Evolutionary conservation across 2,113 vertebrate genomes (phyloP), one percentile per base, ranked within the genome.

Genomic region (Garra rufa): DNA sequence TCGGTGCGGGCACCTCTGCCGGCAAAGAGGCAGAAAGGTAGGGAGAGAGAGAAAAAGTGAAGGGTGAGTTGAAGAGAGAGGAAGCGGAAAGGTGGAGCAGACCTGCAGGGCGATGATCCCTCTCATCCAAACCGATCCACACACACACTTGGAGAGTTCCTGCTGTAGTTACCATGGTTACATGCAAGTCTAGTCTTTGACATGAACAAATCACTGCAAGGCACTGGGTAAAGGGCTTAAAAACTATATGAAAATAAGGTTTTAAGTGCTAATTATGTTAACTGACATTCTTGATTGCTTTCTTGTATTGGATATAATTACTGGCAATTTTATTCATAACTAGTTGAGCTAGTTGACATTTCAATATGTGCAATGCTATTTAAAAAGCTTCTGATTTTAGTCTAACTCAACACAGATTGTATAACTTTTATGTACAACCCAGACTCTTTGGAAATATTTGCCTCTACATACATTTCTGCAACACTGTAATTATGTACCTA

Each of bases 1-100:
- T 8, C 21, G 74, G 70, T 90, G 91, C 9, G 90, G 85, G 85
- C 86, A 85, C 57, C 90, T 93, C 92, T 93, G 89, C 90, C 75
- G 88, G 85, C 79, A 76, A 71, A 79, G 84, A 71, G 86, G 88
- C 83, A 85, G 87, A 86, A 86, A 59, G 89, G 83, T 78, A 87
- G 52, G 50, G 82, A 88, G 55, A 48, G 55, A 48, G 73, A 59
- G 81, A 87, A 85, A 50, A 57, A 75, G 46, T n/a, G 50, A 74
- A 38, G 50, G 17, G 21, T 75, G 57, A 87, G 55, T 28, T 88
- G 83, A 83, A 41, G 85, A 3, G 85, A 3, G 38, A 73, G 7
- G 9, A n/a, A 86, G 24, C 19, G 13, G 84, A 79, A 57, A 21
- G 55, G 67, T 79, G 50, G 11, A 79, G 41, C 24, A 74, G 74